phyloP scores from a whole-genome alignment of 2,113 vertebrate genomes.

The Cheilinus undulatus region DNA sequence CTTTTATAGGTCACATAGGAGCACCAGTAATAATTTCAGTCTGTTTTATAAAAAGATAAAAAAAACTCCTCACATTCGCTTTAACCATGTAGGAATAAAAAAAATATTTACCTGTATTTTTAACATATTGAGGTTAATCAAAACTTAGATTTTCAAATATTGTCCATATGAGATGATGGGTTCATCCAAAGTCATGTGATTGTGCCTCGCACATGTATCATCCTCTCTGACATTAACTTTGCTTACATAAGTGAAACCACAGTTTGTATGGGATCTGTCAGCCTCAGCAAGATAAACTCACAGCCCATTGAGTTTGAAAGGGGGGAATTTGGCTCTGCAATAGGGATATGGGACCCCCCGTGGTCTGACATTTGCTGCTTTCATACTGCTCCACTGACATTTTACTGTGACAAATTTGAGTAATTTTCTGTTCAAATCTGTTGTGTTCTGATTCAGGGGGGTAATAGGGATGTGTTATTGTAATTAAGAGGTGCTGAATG shows the following conservation, averaged over 20 bases:
- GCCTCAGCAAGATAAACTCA: constrained; percentile 85
- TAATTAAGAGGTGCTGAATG: neutral
- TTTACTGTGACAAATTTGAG: constrained; percentile 20
- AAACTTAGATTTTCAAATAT: neutral
- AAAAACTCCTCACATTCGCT: too few relatives aligned
- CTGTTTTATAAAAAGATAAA: too few relatives aligned
- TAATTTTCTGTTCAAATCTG: too few relatives aligned
- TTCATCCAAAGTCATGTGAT: constrained; percentile 47
- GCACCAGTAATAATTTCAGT: too few relatives aligned
- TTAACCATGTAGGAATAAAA: too few relatives aligned
- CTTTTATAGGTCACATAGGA: too few relatives aligned
- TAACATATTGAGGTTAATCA: neutral
- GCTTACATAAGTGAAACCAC: constrained; percentile 85
- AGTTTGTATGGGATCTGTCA: constrained; percentile 83
- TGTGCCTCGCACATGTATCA: constrained; percentile 67
- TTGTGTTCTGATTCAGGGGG: too few relatives aligned
- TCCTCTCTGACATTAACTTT: constrained; percentile 77
- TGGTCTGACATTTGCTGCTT: constrained; percentile 62
- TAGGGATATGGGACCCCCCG: constrained; percentile 65
- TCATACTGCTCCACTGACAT: constrained; percentile 34
- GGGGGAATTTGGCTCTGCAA: constrained; percentile 81
- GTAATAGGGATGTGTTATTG: too few relatives aligned
- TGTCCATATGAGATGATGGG: neutral
- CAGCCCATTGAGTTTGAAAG: constrained; percentile 83
- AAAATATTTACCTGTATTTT: neutral